Base-by-base conservation (phyloP, 2,797 vertebrate species). In the Aselliscus stoliczkanus region DNA sequence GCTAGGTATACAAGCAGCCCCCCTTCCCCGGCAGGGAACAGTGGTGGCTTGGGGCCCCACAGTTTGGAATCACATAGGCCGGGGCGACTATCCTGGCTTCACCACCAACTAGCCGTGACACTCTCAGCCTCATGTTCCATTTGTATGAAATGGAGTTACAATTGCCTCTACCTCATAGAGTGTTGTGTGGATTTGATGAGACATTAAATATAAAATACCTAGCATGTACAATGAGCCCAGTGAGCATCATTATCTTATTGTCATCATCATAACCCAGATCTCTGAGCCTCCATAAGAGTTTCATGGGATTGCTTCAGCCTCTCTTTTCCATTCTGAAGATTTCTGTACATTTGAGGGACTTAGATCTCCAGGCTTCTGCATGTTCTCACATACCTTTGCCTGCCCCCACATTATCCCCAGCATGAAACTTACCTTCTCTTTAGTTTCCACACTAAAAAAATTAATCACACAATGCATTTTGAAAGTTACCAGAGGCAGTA, bases 1-100 rank as follows among this genome's bases (percentile, higher is more conserved):
- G 98, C 98, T 98, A 96, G 98, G 98, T 99, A 98, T 76, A 93
- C n/a, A 52, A 7, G 39, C 23, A 5, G 11, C 80, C 11, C 4
- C 18, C 15, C 34, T 7, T n/a, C n/a, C 31, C 13, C 8, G 0
- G 9, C 7, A 13, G 42, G 2, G 34, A 50, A 50, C 47, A 18
- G 58, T 64, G 88, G 37, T 54, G 9, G 70, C 0, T 1, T 7
- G 37, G 23, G 29, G 27, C 17, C 31, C 18, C 4, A 7, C 50
- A n/a, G 4, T 4, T 11, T 42, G 8, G n/a, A 23, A 47, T 17
- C 23, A 34, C 72, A 14, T 14, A 21, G 90, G 58, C 58, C 42
- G 1, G 34, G 21, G 27, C 4, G 5, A 34, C 9, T 3, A 4
- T 47, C 39, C 54, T 20, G n/a, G 42, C 27, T 90, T 70, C 37